Percentiles rank a stretch among this genome's conserved stretches.
phyloP scores from a whole-genome alignment of 1,140 invertebrate genomes.

The Pseudomyrmex dendroicus region DNA sequence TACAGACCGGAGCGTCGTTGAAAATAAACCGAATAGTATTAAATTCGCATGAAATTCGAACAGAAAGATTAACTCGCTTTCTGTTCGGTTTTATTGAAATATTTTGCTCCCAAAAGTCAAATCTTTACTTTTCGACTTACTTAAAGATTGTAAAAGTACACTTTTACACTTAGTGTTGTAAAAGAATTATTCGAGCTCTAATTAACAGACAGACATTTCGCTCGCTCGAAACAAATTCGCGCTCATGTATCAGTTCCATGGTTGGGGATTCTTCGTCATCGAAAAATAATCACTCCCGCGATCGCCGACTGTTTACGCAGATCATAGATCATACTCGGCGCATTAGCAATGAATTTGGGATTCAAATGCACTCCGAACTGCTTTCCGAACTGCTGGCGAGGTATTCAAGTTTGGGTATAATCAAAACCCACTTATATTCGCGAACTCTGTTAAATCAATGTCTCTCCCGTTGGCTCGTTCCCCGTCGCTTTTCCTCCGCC shows the following conservation, averaged over 20 bases:
- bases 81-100: neutral
- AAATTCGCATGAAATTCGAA: neutral
- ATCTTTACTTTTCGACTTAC: neutral
- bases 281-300: slow-evolving; percentile 37
- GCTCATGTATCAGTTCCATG: neutral
- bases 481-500: neutral
- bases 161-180: too few relatives aligned
- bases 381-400: slow-evolving; percentile 41
- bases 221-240: neutral
- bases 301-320: slow-evolving; percentile 39
- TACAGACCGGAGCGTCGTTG: neutral
- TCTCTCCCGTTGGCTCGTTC: slow-evolving; percentile 38
- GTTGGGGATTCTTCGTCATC: slow-evolving; percentile 9
- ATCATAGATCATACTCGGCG: slow-evolving; percentile 60
- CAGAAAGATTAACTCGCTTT: slow-evolving; percentile 14
- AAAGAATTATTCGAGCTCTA: too few relatives aligned
- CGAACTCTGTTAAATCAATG: slow-evolving; percentile 69
- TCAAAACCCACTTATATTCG: slow-evolving; percentile 72
- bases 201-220: slow-evolving; percentile 30
- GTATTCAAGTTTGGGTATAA: slow-evolving; percentile 69
- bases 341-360: slow-evolving; percentile 70
- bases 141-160: slow-evolving; percentile 12
- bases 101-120: neutral
- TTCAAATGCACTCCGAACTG: slow-evolving; percentile 72
- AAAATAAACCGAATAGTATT: neutral